phyloP scores from a whole-genome alignment of 2,888 invertebrate genomes.

The Pediacus dermestoides region DNA sequence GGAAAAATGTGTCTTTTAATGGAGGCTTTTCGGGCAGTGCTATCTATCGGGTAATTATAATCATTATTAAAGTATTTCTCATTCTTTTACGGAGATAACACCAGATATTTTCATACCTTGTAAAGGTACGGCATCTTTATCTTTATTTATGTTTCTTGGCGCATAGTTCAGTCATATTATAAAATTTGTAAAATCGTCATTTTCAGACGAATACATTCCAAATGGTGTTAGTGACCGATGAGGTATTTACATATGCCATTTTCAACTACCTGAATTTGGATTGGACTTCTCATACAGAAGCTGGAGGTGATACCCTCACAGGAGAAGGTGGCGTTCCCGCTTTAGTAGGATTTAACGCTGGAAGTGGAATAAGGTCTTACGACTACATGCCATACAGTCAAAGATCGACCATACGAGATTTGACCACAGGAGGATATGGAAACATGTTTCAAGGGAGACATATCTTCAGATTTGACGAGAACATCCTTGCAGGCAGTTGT shows the following conservation, averaged over 20 bases:
- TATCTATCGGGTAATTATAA: conserved; percentile 25
- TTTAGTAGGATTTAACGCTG: conserved; percentile 93
- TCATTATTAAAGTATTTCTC: no score
- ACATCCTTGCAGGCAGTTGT: conserved; percentile 88
- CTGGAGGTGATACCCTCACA: conserved; percentile 80
- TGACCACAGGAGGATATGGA: conserved; percentile 80
- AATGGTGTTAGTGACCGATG: conserved; percentile 88
- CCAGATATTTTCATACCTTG: background rate
- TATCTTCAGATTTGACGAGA: conserved; percentile 92
- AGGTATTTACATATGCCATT: conserved; percentile 90
- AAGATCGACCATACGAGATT: conserved; percentile 75
- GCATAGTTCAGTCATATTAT: background rate
- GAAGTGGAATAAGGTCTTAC: conserved; percentile 86
- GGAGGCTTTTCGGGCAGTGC: conserved; percentile 67
- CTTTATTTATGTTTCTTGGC: no score
- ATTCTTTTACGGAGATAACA: background rate
- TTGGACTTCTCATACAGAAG: conserved; percentile 90
- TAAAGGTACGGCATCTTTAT: no score
- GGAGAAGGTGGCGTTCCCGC: conserved; percentile 87
- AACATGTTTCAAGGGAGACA: conserved; percentile 88
- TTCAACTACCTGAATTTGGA: conserved; percentile 89
- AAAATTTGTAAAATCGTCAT: conserved; percentile 1
- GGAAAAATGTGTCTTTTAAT: conserved; percentile 93
- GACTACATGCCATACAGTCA: conserved; percentile 91
- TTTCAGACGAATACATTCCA: conserved; percentile 91